Evolutionary conservation across 2,797 vertebrate species (phyloP), one percentile per base, ranked within the genome.

Genomic region (Myotis findleyi): DNA sequence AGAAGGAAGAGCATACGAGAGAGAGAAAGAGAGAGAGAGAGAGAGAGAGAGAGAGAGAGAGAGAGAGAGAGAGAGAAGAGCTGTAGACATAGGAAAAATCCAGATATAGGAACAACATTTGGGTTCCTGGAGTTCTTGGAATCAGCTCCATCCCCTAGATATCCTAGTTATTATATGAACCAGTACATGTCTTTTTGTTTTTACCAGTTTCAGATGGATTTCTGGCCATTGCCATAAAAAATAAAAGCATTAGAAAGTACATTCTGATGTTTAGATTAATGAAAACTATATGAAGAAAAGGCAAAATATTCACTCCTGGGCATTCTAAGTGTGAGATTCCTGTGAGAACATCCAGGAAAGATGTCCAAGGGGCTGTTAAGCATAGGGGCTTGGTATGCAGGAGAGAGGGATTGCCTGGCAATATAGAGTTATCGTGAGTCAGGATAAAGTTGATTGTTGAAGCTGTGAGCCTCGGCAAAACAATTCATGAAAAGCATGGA

Each of bases 241-340:
- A 69, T 4, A 69, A 69, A 51, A 47, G 25, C 27, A 30, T 53
- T 62, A 83, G n/a, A 89, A 88, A 95, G n/a, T 75, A 93, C 18
- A 38, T 69, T 87, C 68, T 92, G 51, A 23, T 38, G 20, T 89
- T 89, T 86, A 82, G 59, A 71, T 87, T 66, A 83, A 87, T 47
- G 33, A 77, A 90, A 69, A n/a, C 33, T 41, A 49, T 0, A 83
- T 23, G n/a, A 49, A 69, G 36, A 82, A 92, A 96, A 92, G 27
- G 30, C 30, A 53, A 69, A 27, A 30, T 41, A 64, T 55, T 55
- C 14, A 80, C 4, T 85, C 53, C 33, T 76, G 3, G 5, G 9
- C 53, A 38, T 53, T 23, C 53, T 82, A 41, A 49, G n/a, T 92
- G 89, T 94, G 30, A 82, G 27, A 79, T 47, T 55, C 21, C 64